Evolutionary conservation across 2,797 vertebrate genomes (phyloP), one percentile per base, ranked within the genome.

Genomic region (Australoheros facetus): DNA sequence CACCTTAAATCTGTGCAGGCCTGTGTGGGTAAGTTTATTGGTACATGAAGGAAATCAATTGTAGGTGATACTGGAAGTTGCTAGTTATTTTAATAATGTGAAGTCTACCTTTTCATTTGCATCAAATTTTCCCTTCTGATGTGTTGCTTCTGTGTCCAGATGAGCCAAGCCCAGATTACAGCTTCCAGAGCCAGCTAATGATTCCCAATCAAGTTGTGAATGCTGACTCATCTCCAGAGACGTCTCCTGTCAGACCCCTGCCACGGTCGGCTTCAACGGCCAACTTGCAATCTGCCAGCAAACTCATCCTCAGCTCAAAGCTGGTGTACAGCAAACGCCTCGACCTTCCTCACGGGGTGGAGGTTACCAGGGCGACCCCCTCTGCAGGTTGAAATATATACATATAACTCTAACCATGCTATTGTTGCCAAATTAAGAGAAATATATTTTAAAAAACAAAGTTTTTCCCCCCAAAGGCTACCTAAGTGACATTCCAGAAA

Each of bases 241-340:
- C 94, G 0, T 97, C 97, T 73, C 96, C 97, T 4, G 78, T 96
- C 51, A 96, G 94, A 91, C 95, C 97, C 10, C 95, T 99, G 91
- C 96, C 98, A 16, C 97, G 97, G 58, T 99, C 98, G 39, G 95
- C 97, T 72, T 99, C 98, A n/a, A 97, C 98, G 34, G 98, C 97
- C 88, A 99, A 99, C 91, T 95, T 99, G 79, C 98, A 99, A 85
- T 98, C 98, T 73, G 98, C 98, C 62, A 99, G 98, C 94, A 99
- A 98, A 94, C 97, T 99, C 84, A 99, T 99, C 91, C 94, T 99
- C 92, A 98, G 96, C 92, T 99, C 98, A 83, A 96, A 93, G 82
- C 96, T 99, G 77, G 98, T 99, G n/a, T 99, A 98, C 80, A 98
- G 96, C 93, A 96, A 96, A 76, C 95, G 95, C 17, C 93, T 99